phyloP scores from a whole-genome alignment of 2,113 vertebrate species.

The Clarias batrachus region DNA sequence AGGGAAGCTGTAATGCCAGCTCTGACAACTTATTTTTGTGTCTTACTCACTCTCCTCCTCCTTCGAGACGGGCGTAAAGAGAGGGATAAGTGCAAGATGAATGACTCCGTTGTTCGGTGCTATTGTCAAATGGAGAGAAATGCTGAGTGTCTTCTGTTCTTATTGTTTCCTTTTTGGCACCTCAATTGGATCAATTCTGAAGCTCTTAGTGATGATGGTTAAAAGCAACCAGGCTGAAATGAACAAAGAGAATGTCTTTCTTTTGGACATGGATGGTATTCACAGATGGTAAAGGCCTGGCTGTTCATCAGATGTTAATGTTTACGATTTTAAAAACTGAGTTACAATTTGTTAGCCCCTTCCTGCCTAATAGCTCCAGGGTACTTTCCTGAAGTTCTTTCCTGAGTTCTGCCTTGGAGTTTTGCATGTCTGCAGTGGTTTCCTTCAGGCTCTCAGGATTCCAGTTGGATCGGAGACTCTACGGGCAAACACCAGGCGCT shows the following conservation, averaged over 20 bases:
- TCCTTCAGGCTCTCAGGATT: not conserved
- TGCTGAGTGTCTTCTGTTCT: conserved; percentile 11
- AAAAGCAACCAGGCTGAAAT: not conserved
- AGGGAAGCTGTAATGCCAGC: conserved; percentile 63
- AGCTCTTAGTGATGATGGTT: not conserved
- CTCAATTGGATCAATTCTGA: conserved; percentile 3
- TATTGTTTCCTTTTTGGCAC: conserved; percentile 20
- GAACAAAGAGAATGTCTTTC: not conserved
- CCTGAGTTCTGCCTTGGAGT: not conserved
- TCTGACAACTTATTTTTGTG: conserved; percentile 53
- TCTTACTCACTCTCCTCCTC: conserved; percentile 2
- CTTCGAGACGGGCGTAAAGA: not conserved
- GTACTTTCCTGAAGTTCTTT: not conserved
- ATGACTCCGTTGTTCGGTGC: conserved; percentile 55
- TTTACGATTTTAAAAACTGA: not conserved
- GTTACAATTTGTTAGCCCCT: too few relatives aligned
- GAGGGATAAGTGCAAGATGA: conserved; percentile 32
- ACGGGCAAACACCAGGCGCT: too few relatives aligned
- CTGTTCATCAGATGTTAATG: not conserved
- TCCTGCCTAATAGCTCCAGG: not conserved
- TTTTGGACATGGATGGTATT: not conserved
- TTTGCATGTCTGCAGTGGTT: not conserved
- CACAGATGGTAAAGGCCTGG: too few relatives aligned
- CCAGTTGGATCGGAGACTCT: not conserved
- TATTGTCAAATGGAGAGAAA: conserved; percentile 42